These are phyloP conservation scores for Dipodomys ordii DNA, from an alignment of 2,113 vertebrate genomes.

Conservation along the genomic window DNA sequence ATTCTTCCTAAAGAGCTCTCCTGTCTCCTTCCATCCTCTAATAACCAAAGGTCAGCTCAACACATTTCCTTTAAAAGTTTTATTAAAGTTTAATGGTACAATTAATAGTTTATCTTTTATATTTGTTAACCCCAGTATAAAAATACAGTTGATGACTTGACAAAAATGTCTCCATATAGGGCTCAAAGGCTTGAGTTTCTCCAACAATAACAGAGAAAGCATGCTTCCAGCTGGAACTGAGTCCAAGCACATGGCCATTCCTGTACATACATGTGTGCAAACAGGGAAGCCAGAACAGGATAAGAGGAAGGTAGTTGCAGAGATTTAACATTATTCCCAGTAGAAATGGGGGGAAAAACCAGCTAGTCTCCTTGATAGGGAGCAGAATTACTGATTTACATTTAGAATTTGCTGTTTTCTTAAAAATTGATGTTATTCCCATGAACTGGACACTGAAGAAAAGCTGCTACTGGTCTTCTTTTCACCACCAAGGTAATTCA, in stretches of 20 bases:
- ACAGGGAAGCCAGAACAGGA: constrained; percentile 38
- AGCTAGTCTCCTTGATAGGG: neutral
- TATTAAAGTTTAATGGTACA: constrained; percentile 85
- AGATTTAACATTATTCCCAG: constrained; percentile 55
- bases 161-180: constrained; percentile 80
- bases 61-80: constrained; percentile 74
- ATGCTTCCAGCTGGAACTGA: constrained; percentile 56
- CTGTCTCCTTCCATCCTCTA: neutral
- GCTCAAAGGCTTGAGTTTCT: constrained; percentile 60
- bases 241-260: constrained; percentile 49
- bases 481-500: constrained; percentile 46
- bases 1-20: neutral
- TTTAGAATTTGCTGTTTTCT: neutral
- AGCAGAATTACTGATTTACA: constrained; percentile 15
- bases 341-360: constrained; percentile 37
- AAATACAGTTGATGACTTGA: constrained; percentile 89
- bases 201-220: constrained; percentile 35
- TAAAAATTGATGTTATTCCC: neutral
- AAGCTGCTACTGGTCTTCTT: constrained; percentile 41
- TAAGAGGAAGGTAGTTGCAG: neutral
- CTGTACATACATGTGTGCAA: neutral
- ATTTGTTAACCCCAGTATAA: constrained; percentile 86
- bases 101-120: constrained; percentile 73
- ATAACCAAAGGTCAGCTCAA: constrained; percentile 51
- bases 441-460: constrained; percentile 52